Evolutionary conservation across 2,797 vertebrate species (phyloP).

Genomic region (Acrocephalus scirpaceus): DNA sequence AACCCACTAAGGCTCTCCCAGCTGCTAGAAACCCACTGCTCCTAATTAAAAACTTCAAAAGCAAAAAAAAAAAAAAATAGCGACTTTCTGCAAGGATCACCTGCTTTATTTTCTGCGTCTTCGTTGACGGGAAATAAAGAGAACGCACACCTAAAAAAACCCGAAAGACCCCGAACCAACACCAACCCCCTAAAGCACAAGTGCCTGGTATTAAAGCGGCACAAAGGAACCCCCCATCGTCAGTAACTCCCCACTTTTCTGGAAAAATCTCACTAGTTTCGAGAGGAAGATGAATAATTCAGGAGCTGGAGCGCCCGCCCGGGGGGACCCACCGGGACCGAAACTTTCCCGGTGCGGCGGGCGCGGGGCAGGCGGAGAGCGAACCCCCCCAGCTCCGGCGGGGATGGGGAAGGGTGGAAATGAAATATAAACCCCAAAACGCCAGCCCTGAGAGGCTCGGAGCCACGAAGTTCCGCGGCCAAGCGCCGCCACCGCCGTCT

Average conservation of each 20-base stretch:
- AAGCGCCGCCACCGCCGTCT: neutral
- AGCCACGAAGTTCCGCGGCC: neutral
- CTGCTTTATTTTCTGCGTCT: neutral
- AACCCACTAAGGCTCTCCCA: neutral
- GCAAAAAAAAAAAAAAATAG: neutral
- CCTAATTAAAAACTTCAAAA: slow-evolving; percentile 58
- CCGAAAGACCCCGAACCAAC: neutral
- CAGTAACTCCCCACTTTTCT: slow-evolving; percentile 53
- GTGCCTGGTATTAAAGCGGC: neutral
- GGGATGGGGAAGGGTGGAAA: neutral
- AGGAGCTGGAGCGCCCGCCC: neutral
- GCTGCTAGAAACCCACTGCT: neutral
- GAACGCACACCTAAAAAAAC: no score
- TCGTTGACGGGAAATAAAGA: neutral
- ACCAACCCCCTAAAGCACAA: neutral
- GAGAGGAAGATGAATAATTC: slow-evolving; percentile 31
- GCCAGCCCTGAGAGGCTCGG: neutral
- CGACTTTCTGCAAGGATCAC: neutral
- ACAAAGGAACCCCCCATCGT: neutral
- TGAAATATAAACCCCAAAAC: neutral
- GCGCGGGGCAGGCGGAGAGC: neutral
- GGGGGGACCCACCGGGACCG: neutral
- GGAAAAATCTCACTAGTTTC: slow-evolving; percentile 63
- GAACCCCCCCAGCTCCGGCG: accelerated
- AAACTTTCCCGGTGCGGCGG: slow-evolving; percentile 54